Conservation (phyloP, 1,140 invertebrate genomes). For the Platyscapa corneri region DNA sequence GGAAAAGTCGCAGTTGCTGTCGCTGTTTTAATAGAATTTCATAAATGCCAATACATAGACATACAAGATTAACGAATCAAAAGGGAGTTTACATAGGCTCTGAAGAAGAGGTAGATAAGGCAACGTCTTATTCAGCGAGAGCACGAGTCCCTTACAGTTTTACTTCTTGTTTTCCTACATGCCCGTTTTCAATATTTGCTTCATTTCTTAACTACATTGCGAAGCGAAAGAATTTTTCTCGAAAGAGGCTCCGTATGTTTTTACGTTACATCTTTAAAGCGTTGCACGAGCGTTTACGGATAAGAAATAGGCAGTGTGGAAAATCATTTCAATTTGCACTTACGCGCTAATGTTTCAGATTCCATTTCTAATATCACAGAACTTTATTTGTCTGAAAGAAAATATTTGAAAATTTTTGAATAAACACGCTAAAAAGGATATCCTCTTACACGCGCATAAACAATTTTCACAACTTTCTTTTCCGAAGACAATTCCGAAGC, state of each 20-base stretch:
- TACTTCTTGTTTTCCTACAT: not conserved
- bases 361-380: not conserved
- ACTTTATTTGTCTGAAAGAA: not conserved
- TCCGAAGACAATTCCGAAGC: not conserved
- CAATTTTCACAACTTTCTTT: too few species aligned
- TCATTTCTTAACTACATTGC: not conserved
- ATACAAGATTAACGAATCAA: conserved; percentile 1
- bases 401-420: too few species aligned
- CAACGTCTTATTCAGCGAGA: conserved; percentile 39
- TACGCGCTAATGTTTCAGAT: not conserved
- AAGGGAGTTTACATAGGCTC: conserved; percentile 12
- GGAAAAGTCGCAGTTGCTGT: not conserved
- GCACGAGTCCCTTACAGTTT: conserved; percentile 9
- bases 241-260: not conserved
- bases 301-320: not conserved
- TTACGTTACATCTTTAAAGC: not conserved
- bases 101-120: conserved; percentile 48
- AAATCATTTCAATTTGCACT: not conserved
- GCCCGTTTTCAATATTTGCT: not conserved
- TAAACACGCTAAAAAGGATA: not conserved
- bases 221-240: not conserved
- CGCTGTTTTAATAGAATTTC: too few species aligned
- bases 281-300: not conserved
- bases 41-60: not conserved
- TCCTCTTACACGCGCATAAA: not conserved